Conservation (phyloP, 2,113 vertebrate species). For the Euleptes europaea region DNA sequence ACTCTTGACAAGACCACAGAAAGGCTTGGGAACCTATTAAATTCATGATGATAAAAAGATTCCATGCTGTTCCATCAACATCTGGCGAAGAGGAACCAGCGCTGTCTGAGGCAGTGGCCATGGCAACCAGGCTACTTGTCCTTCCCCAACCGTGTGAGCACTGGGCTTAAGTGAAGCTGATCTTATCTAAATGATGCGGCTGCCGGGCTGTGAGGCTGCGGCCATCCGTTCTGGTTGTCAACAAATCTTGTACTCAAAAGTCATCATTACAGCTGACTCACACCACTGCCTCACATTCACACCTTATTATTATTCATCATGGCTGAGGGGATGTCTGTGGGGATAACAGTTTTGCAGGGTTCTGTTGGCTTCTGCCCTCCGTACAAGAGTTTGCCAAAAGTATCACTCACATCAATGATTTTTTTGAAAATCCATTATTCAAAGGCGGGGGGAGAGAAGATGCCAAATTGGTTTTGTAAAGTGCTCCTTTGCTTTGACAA, state of each 20-base stretch:
- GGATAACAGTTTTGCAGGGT: conserved; percentile 12
- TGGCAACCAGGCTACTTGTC: conserved; percentile 49
- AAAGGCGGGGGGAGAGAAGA: background rate
- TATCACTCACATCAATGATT: background rate
- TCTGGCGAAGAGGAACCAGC: conserved; percentile 25
- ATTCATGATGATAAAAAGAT: conserved; percentile 36
- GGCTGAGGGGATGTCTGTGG: conserved; percentile 3
- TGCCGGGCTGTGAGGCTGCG: conserved; percentile 13
- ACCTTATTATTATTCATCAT: background rate
- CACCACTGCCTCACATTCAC: conserved; percentile 9
- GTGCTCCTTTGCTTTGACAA: background rate
- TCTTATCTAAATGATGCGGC: conserved; percentile 49
- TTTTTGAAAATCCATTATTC: conserved; percentile 4
- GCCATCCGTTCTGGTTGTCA: conserved; percentile 56
- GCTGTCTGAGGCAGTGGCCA: conserved; percentile 32
- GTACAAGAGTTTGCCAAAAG: background rate
- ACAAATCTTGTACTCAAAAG: conserved; percentile 59
- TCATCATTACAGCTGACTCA: conserved; percentile 44
- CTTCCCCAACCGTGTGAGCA: conserved; percentile 41
- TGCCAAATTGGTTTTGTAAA: background rate
- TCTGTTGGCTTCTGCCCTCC: background rate
- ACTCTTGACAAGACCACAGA: background rate
- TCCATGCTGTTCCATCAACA: conserved; percentile 31
- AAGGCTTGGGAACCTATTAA: conserved; percentile 36
- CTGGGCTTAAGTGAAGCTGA: conserved; percentile 40